phyloP scores from a whole-genome alignment of 2,888 invertebrate genomes.

The Mesochorus sp. region DNA sequence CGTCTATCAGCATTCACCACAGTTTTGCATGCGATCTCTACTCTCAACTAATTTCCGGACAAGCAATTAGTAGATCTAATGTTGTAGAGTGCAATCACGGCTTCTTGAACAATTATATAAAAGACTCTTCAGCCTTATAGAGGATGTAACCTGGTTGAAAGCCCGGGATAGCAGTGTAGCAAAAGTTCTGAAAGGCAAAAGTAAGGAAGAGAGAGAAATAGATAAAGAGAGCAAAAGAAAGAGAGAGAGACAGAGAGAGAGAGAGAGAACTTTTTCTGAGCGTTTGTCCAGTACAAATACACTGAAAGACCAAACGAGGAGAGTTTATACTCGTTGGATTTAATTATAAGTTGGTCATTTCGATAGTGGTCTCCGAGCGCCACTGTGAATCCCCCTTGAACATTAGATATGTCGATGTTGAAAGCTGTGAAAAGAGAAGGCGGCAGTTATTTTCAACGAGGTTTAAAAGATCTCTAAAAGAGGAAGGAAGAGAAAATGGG shows the following conservation, averaged over 20 bases:
- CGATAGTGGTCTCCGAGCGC: constrained; percentile 11
- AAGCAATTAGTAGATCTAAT: neutral
- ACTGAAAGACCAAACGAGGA: neutral
- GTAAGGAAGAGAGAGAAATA: too few relatives aligned
- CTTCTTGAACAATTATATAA: neutral
- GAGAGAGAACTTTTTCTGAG: constrained; percentile 23
- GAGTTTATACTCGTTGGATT: constrained; percentile 27
- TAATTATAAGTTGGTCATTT: constrained; percentile 54
- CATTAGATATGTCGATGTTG: neutral
- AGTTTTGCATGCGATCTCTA: too few relatives aligned
- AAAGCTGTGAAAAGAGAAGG: neutral
- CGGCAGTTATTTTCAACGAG: neutral
- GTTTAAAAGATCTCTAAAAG: neutral
- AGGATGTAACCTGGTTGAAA: neutral
- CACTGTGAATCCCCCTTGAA: neutral
- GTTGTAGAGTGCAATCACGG: neutral
- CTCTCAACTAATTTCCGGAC: neutral
- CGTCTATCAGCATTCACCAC: too few relatives aligned
- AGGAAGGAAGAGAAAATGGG: neutral
- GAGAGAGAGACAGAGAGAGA: neutral
- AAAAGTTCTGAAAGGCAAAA: constrained; percentile 21
- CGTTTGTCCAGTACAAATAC: constrained; percentile 52
- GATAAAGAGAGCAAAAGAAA: neutral
- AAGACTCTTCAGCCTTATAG: neutral
- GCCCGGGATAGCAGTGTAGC: neutral